Percentiles rank a stretch among this genome's conserved stretches.
Conservation (phyloP, 2,113 vertebrate species). For the Myanophis thanlyinensis region DNA sequence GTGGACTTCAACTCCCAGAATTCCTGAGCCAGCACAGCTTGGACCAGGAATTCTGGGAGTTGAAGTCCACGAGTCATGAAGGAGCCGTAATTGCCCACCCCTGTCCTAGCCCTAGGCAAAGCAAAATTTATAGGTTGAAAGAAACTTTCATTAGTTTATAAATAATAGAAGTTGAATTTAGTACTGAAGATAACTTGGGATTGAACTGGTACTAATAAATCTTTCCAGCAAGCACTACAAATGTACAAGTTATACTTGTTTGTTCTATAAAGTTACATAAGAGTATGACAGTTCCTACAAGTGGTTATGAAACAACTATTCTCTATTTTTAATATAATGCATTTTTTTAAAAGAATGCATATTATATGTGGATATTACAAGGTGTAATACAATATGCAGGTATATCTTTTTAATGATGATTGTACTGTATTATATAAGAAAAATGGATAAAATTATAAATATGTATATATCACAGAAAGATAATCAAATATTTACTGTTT, state of each 20-base stretch:
- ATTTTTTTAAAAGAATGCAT: neutral
- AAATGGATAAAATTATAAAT: neutral
- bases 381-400: neutral
- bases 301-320: neutral
- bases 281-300: neutral
- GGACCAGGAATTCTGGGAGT: too few relatives aligned
- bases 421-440: neutral
- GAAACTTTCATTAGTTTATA: neutral
- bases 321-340: neutral
- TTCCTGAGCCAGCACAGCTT: too few relatives aligned
- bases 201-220: neutral
- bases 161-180: neutral
- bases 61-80: too few relatives aligned
- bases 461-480: neutral
- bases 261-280: conserved; percentile 8
- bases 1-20: too few relatives aligned
- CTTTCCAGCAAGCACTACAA: neutral
- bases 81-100: too few relatives aligned
- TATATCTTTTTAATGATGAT: neutral
- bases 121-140: neutral
- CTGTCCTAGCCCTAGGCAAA: too few relatives aligned
- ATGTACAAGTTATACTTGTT: conserved; percentile 4
- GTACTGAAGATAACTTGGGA: neutral
- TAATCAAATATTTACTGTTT: neutral
- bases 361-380: neutral